Percentiles rank a stretch among this genome's conserved stretches.
These are phyloP conservation scores for Phthorimaea operculella DNA, from an alignment of 1,140 invertebrate species.

Conservation along the genomic window DNA sequence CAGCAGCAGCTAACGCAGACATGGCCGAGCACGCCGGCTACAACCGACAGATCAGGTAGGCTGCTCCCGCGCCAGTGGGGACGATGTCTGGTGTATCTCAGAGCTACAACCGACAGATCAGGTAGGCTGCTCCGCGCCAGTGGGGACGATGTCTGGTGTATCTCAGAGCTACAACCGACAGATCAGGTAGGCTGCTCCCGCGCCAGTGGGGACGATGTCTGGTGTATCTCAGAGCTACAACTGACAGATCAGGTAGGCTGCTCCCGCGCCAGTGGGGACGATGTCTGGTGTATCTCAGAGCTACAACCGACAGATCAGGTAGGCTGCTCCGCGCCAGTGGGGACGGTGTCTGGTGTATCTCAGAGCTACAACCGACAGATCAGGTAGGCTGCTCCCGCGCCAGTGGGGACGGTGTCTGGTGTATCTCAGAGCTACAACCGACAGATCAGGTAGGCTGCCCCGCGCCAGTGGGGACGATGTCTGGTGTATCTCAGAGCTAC, in stretches of 20 bases:
- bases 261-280: too few species aligned
- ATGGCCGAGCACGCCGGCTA: conserved; percentile 64
- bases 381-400: conserved; percentile 68
- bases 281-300: too few species aligned
- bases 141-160: too few species aligned
- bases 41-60: conserved; percentile 71
- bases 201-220: too few species aligned
- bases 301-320: conserved; percentile 72
- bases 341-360: too few species aligned
- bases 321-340: too few species aligned
- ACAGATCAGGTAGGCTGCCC: conserved; percentile 70
- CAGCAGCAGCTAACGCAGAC: conserved; percentile 48
- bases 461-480: too few species aligned
- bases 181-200: conserved; percentile 68
- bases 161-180: conserved; percentile 66
- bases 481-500: conserved; percentile 47
- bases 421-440: conserved; percentile 59
- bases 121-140: too few species aligned
- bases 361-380: conserved; percentile 69
- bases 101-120: conserved; percentile 65
- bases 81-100: too few species aligned
- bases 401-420: too few species aligned
- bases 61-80: too few species aligned
- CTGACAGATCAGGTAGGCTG: conserved; percentile 70
- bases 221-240: conserved; percentile 55